phyloP scores from a whole-genome alignment of 2,797 vertebrate genomes.

The Mycteria americana region DNA sequence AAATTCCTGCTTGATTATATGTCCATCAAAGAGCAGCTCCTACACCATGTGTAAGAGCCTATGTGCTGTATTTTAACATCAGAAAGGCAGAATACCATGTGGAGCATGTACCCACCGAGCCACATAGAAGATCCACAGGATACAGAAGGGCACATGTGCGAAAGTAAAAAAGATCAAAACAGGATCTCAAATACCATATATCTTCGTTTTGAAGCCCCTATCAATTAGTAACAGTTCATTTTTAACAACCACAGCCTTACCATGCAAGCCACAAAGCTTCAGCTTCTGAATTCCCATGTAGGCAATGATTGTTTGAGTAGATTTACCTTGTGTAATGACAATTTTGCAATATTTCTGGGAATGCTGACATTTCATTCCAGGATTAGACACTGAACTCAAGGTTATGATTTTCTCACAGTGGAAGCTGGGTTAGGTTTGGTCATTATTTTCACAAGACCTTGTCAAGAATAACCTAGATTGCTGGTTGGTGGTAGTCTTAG shows the following conservation, averaged over 20 bases:
- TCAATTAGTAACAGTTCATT: conserved; percentile 58
- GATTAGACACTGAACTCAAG: conserved; percentile 43
- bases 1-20: conserved; percentile 64
- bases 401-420: conserved; percentile 48
- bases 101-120: conserved; percentile 64
- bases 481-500: conserved; percentile 41
- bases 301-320: conserved; percentile 34
- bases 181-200: conserved; percentile 37
- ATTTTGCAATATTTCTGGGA: conserved; percentile 42
- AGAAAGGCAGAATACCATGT: conserved; percentile 63
- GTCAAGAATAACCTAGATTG: conserved; percentile 46
- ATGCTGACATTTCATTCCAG: conserved; percentile 18
- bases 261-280: conserved; percentile 47
- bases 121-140: conserved; percentile 68
- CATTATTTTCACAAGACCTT: conserved; percentile 54
- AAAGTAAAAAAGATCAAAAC: conserved; percentile 69
- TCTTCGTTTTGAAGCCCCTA: conserved; percentile 54
- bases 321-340: conserved; percentile 25
- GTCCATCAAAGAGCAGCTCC: conserved; percentile 59
- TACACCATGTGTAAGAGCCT: conserved; percentile 51
- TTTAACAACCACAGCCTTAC: conserved; percentile 36
- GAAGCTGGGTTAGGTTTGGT: conserved; percentile 34
- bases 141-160: conserved; percentile 55
- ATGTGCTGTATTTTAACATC: conserved; percentile 66
- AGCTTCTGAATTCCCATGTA: conserved; percentile 41